These are phyloP conservation scores for Hippocampus comes DNA, from an alignment of 2,113 vertebrate genomes.

Conservation along the genomic window DNA sequence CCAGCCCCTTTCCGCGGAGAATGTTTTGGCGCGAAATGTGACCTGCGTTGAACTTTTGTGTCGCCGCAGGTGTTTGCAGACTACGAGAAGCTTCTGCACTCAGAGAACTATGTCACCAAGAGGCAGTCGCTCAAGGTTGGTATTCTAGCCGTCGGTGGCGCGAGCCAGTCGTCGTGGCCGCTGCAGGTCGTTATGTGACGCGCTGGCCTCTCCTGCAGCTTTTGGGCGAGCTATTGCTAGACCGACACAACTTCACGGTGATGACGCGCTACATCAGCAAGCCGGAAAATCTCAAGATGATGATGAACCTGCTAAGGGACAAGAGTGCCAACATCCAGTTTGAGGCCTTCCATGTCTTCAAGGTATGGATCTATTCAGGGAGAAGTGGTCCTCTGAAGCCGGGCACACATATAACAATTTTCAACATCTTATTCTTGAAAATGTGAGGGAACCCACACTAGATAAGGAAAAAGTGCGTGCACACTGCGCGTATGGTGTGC, in stretches of 20 bases:
- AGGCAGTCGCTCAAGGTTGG: constrained; percentile 95
- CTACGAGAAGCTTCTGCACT: constrained; percentile 94
- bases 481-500: neutral
- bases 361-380: constrained; percentile 59
- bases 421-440: neutral
- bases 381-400: neutral
- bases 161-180: neutral
- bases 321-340: constrained; percentile 97
- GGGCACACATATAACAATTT: neutral
- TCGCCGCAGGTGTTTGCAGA: constrained; percentile 85
- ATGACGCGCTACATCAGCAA: constrained; percentile 97
- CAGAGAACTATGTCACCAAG: constrained; percentile 97
- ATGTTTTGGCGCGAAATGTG: neutral
- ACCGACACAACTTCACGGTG: constrained; percentile 90
- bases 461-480: neutral
- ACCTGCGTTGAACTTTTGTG: constrained; percentile 4
- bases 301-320: constrained; percentile 95
- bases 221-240: constrained; percentile 88
- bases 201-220: constrained; percentile 68
- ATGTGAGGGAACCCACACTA: neutral
- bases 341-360: constrained; percentile 97
- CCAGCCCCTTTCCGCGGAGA: too few relatives aligned
- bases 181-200: neutral
- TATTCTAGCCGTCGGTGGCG: neutral
- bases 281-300: constrained; percentile 93